These are phyloP conservation scores for Chinchilla lanigera DNA, from an alignment of 2,113 vertebrate species.

Conservation along the genomic window DNA sequence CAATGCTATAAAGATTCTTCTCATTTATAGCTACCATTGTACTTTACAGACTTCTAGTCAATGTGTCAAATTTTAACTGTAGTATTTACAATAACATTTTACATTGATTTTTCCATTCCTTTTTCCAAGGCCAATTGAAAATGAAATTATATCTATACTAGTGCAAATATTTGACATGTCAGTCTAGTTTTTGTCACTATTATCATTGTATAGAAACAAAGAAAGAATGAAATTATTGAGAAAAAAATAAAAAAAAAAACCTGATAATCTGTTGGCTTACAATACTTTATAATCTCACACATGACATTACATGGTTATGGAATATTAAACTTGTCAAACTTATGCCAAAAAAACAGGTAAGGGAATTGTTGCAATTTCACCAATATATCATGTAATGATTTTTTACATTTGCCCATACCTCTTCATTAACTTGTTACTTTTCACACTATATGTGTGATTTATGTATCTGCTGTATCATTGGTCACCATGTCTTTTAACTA, in stretches of 20 bases:
- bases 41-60: not conserved
- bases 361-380: not conserved
- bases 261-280: not conserved
- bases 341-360: not conserved
- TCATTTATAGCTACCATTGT: not conserved
- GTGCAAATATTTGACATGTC: not conserved
- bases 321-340: not conserved
- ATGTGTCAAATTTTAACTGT: not conserved
- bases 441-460: not conserved
- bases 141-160: not conserved
- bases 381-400: not conserved
- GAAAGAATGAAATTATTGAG: not conserved
- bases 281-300: not conserved
- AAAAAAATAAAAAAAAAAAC: not conserved
- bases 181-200: not conserved
- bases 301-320: not conserved
- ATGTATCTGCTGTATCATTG: not conserved
- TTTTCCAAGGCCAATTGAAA: not conserved
- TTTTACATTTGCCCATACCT: not conserved
- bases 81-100: constrained; percentile 10
- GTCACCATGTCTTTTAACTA: not conserved
- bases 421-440: not conserved
- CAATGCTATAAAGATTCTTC: not conserved
- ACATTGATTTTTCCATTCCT: not conserved
- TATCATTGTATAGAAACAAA: not conserved